These are phyloP conservation scores for Aethes cnicana DNA, from an alignment of 2,888 invertebrate species.

Conservation along the genomic window DNA sequence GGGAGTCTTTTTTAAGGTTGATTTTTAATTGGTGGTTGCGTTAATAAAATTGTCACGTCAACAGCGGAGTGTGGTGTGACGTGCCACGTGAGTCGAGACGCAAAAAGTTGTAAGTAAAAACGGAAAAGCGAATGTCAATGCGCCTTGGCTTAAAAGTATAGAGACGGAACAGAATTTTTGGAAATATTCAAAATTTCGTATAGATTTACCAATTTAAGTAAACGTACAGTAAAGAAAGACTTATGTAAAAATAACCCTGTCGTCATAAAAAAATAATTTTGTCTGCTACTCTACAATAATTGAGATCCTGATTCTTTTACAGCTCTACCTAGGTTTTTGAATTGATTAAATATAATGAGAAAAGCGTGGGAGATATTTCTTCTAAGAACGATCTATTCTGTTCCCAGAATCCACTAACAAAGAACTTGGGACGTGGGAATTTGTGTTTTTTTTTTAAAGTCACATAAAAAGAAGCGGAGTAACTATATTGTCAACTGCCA, in stretches of 20 bases:
- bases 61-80: constrained; percentile 3
- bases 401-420: neutral
- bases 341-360: no score
- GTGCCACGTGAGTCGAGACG: constrained; percentile 4
- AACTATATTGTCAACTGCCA: no score
- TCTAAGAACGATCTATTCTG: neutral
- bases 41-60: constrained; percentile 14
- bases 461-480: constrained; percentile 7
- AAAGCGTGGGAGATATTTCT: constrained; percentile 8
- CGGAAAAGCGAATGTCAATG: neutral
- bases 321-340: no score
- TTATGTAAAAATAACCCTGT: no score
- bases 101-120: constrained; percentile 22
- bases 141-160: neutral
- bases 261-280: no score
- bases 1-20: neutral
- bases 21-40: neutral
- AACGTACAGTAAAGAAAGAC: no score
- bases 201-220: no score
- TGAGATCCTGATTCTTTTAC: no score
- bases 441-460: neutral
- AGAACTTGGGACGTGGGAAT: constrained; percentile 18
- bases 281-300: no score
- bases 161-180: neutral
- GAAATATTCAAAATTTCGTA: no score